These are phyloP conservation scores for Cetonia aurata DNA, from an alignment of 2,888 invertebrate species.

Conservation along the genomic window DNA sequence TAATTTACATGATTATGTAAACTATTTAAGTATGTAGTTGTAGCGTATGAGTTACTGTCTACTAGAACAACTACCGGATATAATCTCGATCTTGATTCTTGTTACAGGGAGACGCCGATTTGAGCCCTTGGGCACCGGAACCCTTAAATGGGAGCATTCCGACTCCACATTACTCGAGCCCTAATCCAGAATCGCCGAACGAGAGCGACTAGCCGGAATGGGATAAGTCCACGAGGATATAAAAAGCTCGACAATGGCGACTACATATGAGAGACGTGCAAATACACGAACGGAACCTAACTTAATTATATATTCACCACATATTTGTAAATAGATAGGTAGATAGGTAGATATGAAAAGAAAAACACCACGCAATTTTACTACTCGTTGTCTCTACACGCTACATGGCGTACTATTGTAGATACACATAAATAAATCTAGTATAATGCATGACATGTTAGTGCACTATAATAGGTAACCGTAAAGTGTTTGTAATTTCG, in stretches of 20 bases:
- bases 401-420: slow-evolving; percentile 5
- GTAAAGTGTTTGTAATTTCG: slow-evolving; percentile 17
- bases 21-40: slow-evolving; percentile 12
- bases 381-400: background rate
- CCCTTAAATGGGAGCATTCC: slow-evolving; percentile 60
- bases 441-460: slow-evolving; percentile 28
- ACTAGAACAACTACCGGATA: slow-evolving; percentile 9
- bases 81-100: slow-evolving; percentile 16
- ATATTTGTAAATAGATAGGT: slow-evolving; percentile 1
- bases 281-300: slow-evolving; percentile 9
- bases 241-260: slow-evolving; percentile 43
- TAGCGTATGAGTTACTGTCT: background rate
- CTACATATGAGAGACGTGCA: slow-evolving; percentile 21
- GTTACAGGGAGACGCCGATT: slow-evolving; percentile 69
- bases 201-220: slow-evolving; percentile 64
- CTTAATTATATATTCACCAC: slow-evolving; percentile 5
- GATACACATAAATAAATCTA: slow-evolving; percentile 18
- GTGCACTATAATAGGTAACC: slow-evolving; percentile 6
- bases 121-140: slow-evolving; percentile 65
- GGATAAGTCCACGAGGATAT: slow-evolving; percentile 64
- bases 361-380: slow-evolving; percentile 1
- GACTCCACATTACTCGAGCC: slow-evolving; percentile 61
- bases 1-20: background rate
- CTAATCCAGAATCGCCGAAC: slow-evolving; percentile 59
- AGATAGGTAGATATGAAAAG: slow-evolving; percentile 5